Conservation (phyloP, 2,113 vertebrate species). For the Eupsittula cactorum region DNA sequence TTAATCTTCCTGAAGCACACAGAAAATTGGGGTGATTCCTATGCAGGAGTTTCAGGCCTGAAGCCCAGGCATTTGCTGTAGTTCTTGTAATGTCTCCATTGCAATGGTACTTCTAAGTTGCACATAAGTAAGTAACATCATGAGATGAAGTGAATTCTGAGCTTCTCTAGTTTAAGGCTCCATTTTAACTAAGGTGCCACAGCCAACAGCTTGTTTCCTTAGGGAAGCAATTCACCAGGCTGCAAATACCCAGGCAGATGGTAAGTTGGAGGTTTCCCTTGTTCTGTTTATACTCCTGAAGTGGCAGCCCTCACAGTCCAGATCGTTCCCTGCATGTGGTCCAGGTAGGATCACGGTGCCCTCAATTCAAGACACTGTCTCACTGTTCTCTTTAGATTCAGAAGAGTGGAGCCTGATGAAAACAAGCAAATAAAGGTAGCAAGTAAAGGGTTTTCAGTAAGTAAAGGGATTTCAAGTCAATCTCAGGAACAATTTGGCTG, state of each 20-base stretch:
- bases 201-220: neutral
- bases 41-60: neutral
- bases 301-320: neutral
- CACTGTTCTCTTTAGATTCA: neutral
- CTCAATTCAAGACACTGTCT: neutral
- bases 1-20: neutral
- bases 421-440: neutral
- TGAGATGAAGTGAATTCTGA: neutral
- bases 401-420: neutral
- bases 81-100: neutral
- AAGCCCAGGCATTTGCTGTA: neutral
- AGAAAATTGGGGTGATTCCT: neutral
- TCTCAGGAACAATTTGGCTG: neutral
- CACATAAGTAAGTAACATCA: accelerated
- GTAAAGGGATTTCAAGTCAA: neutral
- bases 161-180: neutral
- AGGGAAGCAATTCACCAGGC: neutral
- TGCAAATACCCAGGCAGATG: neutral
- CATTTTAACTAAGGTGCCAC: neutral
- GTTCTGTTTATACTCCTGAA: neutral
- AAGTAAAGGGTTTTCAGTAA: neutral
- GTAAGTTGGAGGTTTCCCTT: neutral
- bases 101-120: neutral
- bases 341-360: accelerated
- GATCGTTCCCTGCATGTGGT: neutral